Evolutionary conservation across 2,888 invertebrate genomes (phyloP), one percentile per base, ranked within the genome.

Genomic region (Keiferia lycopersicella): DNA sequence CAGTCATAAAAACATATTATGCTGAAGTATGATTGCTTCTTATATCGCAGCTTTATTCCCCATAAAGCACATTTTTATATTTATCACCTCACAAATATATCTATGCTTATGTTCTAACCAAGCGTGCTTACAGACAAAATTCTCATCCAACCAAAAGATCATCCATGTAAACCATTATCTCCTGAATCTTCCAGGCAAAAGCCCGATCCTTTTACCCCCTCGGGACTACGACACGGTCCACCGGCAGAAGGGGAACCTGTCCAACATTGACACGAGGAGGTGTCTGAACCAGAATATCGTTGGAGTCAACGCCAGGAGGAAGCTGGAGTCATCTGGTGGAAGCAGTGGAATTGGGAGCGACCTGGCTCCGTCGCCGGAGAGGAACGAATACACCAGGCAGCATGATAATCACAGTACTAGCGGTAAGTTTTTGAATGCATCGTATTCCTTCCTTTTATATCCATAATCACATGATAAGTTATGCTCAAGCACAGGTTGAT

Each of bases 141-240:
- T 14, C 11, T 7, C 16, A 34, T n/a, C n/a, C 3, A n/a, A 14
- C 30, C n/a, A 22, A 30, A 30, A 22, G 12, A 56, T 30, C n/a
- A 56, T 26, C 30, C 26, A 30, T 1, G 16, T 60, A 38, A 20
- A 10, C 39, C n/a, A 18, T 59, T 11, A 59, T 16, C 26, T 45
- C 26, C 14, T 3, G n/a, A 45, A 34, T 11, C 12, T 77, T 85
- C 18, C 88, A 86, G 91, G 91, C 14, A 91, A 92, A 66, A 94
- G 93, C 7, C 98, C 98, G 0, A 94, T 98, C 62, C 92, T 98
- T 22, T 90, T 98, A 67, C 98, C 98, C 0, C 98, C 98, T 0
- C 93, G 97, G 34, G 98, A 98, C 86, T 98, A 98, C 90, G 98
- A 98, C 86, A 98, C 98, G 0, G 96, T 97, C 2, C 96, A 96